Percentiles rank a stretch among this genome's conserved stretches.
Conservation (phyloP, 2,888 invertebrate species). For the Nemoura dubitans region DNA sequence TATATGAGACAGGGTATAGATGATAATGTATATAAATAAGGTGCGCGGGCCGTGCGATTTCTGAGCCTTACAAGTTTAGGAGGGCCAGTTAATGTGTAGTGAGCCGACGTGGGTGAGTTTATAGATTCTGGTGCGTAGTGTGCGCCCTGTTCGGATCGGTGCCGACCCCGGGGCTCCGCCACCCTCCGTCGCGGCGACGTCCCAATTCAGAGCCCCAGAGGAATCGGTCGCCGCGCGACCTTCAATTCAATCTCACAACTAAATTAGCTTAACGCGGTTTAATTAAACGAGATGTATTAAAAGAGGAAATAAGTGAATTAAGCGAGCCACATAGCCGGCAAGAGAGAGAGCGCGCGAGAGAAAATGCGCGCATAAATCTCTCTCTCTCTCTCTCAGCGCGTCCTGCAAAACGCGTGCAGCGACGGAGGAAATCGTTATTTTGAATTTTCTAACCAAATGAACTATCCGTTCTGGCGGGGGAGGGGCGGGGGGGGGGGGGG, state of each 20-base stretch:
- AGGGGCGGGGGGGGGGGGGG: neutral
- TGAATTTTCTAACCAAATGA: conserved; percentile 12
- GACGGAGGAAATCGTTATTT: neutral
- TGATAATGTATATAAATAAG: too few relatives aligned
- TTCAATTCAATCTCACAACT: neutral
- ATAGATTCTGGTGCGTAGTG: too few relatives aligned
- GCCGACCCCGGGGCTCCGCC: neutral
- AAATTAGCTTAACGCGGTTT: neutral
- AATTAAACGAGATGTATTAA: conserved; percentile 4
- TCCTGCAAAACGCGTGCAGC: neutral
- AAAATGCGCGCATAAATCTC: too few relatives aligned
- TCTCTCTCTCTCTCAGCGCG: too few relatives aligned
- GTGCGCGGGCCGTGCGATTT: neutral
- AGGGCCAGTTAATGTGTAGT: neutral
- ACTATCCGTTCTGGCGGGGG: neutral
- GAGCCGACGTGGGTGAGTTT: neutral
- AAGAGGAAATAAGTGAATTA: neutral
- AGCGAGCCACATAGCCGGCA: neutral
- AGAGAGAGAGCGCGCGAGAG: neutral
- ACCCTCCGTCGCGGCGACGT: neutral
- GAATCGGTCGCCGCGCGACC: neutral
- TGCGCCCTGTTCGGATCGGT: too few relatives aligned
- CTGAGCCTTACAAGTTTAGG: neutral
- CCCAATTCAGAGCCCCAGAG: neutral
- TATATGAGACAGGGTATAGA: neutral